A percentile compares a stretch with the other conserved stretches of the same genome.
Evolutionary conservation across 53 echinoderm and acorn worm species (phyloP).

Genomic region (Stichopus horrens): DNA sequence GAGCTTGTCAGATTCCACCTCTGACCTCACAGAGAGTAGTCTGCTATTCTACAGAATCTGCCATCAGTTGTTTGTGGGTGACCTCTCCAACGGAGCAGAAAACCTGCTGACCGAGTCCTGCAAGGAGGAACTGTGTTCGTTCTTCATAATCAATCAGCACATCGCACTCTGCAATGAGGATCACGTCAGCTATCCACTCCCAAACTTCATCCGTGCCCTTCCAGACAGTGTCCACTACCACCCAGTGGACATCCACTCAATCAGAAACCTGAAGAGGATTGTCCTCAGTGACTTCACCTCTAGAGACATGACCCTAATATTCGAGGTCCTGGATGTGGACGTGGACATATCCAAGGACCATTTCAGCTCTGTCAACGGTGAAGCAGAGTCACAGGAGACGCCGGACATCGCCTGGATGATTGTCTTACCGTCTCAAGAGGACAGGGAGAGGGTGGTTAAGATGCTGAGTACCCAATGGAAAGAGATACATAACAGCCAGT

Average conservation of each 20-base stretch:
- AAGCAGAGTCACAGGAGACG: slow-evolving; percentile 49
- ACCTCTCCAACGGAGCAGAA: slow-evolving; percentile 46
- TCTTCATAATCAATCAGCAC: slow-evolving; percentile 84
- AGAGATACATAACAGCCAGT: slow-evolving; percentile 69
- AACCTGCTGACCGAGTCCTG: slow-evolving; percentile 40
- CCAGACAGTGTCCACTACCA: slow-evolving; percentile 85
- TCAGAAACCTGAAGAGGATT: slow-evolving; percentile 67
- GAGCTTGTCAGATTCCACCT: slow-evolving; percentile 55
- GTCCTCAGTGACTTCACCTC: slow-evolving; percentile 89
- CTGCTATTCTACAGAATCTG: slow-evolving; percentile 83
- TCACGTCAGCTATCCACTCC: slow-evolving; percentile 95
- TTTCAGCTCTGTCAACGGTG: slow-evolving; percentile 58
- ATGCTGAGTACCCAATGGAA: slow-evolving; percentile 85
- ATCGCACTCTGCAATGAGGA: slow-evolving; percentile 82
- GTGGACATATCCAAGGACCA: slow-evolving; percentile 90
- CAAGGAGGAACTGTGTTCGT: slow-evolving; percentile 57
- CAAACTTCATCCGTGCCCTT: slow-evolving; percentile 74
- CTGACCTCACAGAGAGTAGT: slow-evolving; percentile 62
- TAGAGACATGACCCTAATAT: slow-evolving; percentile 80
- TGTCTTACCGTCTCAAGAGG: slow-evolving; percentile 80
- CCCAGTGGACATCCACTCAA: slow-evolving; percentile 63
- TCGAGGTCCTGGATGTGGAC: slow-evolving; percentile 90
- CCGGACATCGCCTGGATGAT: slow-evolving; percentile 85
- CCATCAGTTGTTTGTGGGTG: slow-evolving; percentile 58
- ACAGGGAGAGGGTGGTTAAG: slow-evolving; percentile 88